Percentiles rank a stretch among this genome's conserved stretches.
These are phyloP conservation scores for Clarias fuscus DNA, from an alignment of 2,797 vertebrate genomes.

Conservation along the genomic window DNA sequence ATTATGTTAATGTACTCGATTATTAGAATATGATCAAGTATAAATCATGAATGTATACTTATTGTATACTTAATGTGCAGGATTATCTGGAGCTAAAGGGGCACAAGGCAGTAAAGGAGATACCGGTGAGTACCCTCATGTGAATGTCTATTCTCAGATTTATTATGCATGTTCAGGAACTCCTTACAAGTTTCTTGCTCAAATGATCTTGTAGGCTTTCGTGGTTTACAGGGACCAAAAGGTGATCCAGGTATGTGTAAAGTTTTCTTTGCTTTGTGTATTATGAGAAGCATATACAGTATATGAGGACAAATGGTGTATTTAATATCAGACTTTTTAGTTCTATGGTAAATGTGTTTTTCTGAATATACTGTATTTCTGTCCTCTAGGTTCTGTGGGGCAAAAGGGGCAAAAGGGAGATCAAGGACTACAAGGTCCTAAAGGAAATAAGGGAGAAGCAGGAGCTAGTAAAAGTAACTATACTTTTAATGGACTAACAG, in stretches of 20 bases:
- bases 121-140: slow-evolving; percentile 19
- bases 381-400: slow-evolving; percentile 35
- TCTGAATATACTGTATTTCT: background rate
- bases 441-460: slow-evolving; percentile 16
- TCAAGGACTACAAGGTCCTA: slow-evolving; percentile 21
- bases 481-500: background rate
- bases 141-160: background rate
- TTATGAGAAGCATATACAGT: background rate
- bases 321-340: background rate
- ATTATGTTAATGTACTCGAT: slow-evolving; percentile 3
- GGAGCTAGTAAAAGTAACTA: background rate
- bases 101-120: slow-evolving; percentile 43
- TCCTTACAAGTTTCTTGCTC: background rate
- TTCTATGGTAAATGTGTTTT: background rate
- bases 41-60: background rate
- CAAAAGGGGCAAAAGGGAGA: slow-evolving; percentile 26
- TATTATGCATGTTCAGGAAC: background rate
- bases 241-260: slow-evolving; percentile 43
- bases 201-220: background rate
- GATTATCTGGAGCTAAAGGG: slow-evolving; percentile 15
- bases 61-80: slow-evolving; percentile 10
- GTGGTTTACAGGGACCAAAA: slow-evolving; percentile 30
- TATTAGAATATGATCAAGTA: background rate
- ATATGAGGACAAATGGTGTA: background rate
- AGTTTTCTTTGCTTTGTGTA: background rate